These are phyloP conservation scores for Lepilemur septentrionalis DNA, from an alignment of 2,797 vertebrate genomes.

Conservation along the genomic window DNA sequence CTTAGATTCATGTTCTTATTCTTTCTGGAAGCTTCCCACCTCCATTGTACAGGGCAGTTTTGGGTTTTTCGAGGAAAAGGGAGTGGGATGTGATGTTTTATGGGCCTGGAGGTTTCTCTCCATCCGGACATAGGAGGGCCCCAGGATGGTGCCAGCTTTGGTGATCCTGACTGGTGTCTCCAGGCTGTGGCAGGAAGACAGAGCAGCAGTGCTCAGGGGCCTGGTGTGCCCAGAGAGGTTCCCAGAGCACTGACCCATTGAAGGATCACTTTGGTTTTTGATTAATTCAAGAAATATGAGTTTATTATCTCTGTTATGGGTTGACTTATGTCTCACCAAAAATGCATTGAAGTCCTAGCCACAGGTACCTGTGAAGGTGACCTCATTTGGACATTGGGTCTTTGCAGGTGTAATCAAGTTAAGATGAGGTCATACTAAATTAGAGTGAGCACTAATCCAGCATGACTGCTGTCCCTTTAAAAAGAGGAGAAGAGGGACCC, in stretches of 20 bases:
- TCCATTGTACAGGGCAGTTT: not conserved
- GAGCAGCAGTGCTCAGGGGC: accelerated
- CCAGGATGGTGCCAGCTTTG: not conserved
- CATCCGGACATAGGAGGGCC: not conserved
- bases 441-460: not conserved
- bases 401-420: not conserved
- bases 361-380: not conserved
- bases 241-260: not conserved
- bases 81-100: not conserved
- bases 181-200: not conserved
- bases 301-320: not conserved
- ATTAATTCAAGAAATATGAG: not conserved
- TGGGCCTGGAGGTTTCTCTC: not conserved
- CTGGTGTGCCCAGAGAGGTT: not conserved
- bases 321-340: not conserved
- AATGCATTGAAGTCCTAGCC: not conserved
- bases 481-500: not conserved
- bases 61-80: not conserved
- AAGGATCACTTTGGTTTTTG: not conserved
- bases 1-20: not conserved
- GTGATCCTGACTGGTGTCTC: not conserved
- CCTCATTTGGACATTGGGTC: not conserved
- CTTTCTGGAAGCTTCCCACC: not conserved
- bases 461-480: too few relatives aligned
- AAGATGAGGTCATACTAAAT: not conserved